These are phyloP conservation scores for Dromiciops gliroides DNA, from an alignment of 2,113 vertebrate genomes.

Conservation along the genomic window DNA sequence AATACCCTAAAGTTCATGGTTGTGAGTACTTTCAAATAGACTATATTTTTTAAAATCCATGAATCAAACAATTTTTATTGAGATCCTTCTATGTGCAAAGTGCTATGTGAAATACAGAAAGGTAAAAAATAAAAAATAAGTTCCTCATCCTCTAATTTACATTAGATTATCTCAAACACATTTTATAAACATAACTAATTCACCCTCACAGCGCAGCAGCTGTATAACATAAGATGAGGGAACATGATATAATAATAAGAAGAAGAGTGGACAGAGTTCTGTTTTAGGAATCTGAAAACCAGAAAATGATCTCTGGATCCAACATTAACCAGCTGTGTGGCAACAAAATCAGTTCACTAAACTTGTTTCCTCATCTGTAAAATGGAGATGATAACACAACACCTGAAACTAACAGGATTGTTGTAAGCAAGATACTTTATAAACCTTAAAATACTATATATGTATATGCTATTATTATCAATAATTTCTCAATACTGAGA, in stretches of 20 bases:
- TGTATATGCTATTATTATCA: not conserved
- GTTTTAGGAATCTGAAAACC: not conserved
- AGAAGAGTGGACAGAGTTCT: not conserved
- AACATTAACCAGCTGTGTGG: not conserved
- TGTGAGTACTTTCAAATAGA: constrained; percentile 71
- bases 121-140: constrained; percentile 8
- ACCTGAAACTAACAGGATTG: not conserved
- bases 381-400: not conserved
- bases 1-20: constrained; percentile 77
- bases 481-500: not conserved
- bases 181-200: constrained; percentile 42
- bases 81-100: constrained; percentile 55
- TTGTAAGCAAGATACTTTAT: not conserved
- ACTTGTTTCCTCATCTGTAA: not conserved
- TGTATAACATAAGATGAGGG: not conserved
- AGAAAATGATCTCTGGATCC: not conserved
- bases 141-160: constrained; percentile 23
- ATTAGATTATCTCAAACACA: not conserved
- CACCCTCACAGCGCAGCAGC: not conserved
- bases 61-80: constrained; percentile 67
- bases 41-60: constrained; percentile 76
- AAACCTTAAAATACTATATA: not conserved
- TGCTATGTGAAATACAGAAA: constrained; percentile 59
- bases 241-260: not conserved
- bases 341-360: not conserved